These are phyloP conservation scores for Nyctibius grandis DNA, from an alignment of 2,797 vertebrate species.

Conservation along the genomic window DNA sequence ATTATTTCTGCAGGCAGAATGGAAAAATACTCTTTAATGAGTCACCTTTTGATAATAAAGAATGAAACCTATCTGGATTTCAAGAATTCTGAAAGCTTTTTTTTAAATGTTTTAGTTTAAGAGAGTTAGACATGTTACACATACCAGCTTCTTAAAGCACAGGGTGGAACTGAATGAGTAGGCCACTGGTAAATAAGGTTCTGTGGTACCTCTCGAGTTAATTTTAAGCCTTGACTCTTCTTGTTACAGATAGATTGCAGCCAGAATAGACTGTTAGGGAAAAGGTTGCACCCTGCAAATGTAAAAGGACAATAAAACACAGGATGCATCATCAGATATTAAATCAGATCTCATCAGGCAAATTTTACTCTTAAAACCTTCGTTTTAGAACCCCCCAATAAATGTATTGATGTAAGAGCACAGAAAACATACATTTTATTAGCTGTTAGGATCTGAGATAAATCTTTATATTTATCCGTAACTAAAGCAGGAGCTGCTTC, in stretches of 20 bases:
- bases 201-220: neutral
- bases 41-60: neutral
- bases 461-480: neutral
- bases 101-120: fast-evolving
- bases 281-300: neutral
- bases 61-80: neutral
- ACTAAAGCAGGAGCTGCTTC: neutral
- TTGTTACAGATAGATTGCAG: neutral
- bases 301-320: neutral
- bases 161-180: neutral
- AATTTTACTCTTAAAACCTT: neutral
- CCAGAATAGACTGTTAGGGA: neutral
- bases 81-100: neutral
- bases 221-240: neutral
- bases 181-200: neutral
- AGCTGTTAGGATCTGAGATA: neutral
- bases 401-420: neutral
- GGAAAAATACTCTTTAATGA: neutral
- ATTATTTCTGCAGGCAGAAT: neutral
- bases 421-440: neutral
- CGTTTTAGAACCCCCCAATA: neutral
- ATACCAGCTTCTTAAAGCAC: neutral
- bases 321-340: neutral
- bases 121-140: neutral
- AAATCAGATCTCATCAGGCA: neutral